These are phyloP conservation scores for Ectemnius continuus DNA, from an alignment of 2,888 invertebrate genomes.

Conservation along the genomic window DNA sequence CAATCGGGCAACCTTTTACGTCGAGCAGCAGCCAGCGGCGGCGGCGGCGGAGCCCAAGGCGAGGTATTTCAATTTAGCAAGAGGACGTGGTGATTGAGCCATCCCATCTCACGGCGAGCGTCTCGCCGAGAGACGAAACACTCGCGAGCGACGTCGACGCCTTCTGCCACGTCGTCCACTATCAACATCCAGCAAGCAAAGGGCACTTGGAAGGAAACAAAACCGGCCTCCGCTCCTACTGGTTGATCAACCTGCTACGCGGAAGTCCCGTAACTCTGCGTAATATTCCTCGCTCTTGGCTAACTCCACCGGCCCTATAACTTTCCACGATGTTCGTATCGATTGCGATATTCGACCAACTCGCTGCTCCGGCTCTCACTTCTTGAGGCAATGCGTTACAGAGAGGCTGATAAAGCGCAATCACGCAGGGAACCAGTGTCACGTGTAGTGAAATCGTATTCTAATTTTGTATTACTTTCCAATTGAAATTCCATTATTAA, in stretches of 20 bases:
- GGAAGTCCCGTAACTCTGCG: slow-evolving; percentile 67
- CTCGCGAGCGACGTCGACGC: too few species aligned
- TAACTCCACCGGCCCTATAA: slow-evolving; percentile 46
- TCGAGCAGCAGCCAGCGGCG: too few species aligned
- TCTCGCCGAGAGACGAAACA: too few species aligned
- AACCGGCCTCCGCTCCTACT: slow-evolving; percentile 29
- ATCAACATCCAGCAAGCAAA: slow-evolving; percentile 39
- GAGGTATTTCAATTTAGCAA: slow-evolving; percentile 71
- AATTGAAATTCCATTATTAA: too few species aligned
- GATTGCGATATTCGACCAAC: slow-evolving; percentile 70
- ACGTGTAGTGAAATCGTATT: too few species aligned
- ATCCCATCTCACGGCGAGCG: slow-evolving; percentile 45
- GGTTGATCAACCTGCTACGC: slow-evolving; percentile 68
- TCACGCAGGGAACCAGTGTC: too few species aligned
- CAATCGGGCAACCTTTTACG: slow-evolving; percentile 48
- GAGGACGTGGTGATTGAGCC: slow-evolving; percentile 70
- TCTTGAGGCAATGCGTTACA: too few species aligned
- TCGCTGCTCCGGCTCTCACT: slow-evolving; percentile 10
- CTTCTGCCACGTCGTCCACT: too few species aligned
- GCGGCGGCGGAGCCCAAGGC: slow-evolving; percentile 45
- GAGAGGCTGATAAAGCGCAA: too few species aligned
- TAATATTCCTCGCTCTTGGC: slow-evolving; percentile 65
- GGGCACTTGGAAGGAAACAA: slow-evolving; percentile 52
- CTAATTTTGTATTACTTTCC: too few species aligned
- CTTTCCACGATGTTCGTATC: slow-evolving; percentile 46